phyloP scores from a whole-genome alignment of 37 sponge, comb jelly and placozoan genomes.

The Eunapius fragilis region DNA sequence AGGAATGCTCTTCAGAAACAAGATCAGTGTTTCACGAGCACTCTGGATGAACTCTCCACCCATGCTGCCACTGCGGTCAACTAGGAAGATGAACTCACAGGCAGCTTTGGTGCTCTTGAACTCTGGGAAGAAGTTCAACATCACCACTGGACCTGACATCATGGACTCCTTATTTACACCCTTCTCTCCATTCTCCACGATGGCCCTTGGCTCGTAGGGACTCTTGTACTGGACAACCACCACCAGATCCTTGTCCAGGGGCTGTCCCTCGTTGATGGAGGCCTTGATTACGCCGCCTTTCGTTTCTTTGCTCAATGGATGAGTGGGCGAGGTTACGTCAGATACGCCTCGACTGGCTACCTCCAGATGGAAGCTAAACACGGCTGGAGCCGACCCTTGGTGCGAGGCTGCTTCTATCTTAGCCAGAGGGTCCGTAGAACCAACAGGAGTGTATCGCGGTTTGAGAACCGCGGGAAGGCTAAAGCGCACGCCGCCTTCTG shows the following conservation, averaged over 20 bases:
- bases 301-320: slow-evolving; percentile 12
- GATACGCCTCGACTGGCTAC: slow-evolving; percentile 1
- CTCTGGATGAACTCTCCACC: slow-evolving; percentile 62
- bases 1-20: slow-evolving; percentile 85
- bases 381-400: slow-evolving; percentile 14
- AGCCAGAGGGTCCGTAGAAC: slow-evolving; percentile 12
- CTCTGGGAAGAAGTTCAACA: slow-evolving; percentile 74
- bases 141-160: slow-evolving; percentile 59
- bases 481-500: slow-evolving; percentile 27
- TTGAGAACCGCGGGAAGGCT: slow-evolving; percentile 52
- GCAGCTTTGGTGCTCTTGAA: slow-evolving; percentile 30
- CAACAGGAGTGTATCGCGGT: slow-evolving; percentile 47
- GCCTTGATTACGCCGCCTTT: slow-evolving; percentile 6
- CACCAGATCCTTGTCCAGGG: slow-evolving; percentile 60
- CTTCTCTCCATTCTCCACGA: slow-evolving; percentile 41
- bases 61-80: slow-evolving; percentile 92
- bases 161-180: slow-evolving; percentile 6
- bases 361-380: slow-evolving; percentile 18
- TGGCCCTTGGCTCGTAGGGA: slow-evolving; percentile 58
- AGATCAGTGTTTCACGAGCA: slow-evolving; percentile 74
- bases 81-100: slow-evolving; percentile 78
- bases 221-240: slow-evolving; percentile 40
- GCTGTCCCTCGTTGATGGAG: slow-evolving; percentile 13
- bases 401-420: background rate
- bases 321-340: slow-evolving; percentile 44